Conservation (phyloP, 37 sponge, comb jelly and placozoan species). For the Spongilla lacustris region DNA sequence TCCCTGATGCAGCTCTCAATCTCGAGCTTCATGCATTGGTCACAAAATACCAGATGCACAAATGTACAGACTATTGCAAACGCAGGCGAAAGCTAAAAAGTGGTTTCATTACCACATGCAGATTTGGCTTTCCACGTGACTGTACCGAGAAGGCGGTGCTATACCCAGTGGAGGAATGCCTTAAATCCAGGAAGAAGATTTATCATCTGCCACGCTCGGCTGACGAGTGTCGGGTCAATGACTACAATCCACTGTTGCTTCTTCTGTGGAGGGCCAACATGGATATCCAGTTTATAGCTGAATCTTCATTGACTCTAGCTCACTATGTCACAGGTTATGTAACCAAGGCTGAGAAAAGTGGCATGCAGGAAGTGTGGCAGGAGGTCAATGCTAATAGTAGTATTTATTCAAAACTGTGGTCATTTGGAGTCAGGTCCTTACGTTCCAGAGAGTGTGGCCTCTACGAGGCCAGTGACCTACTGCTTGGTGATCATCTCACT, state of each 20-base stretch:
- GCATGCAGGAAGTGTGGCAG: slow-evolving; percentile 58
- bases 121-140: slow-evolving; percentile 56
- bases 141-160: slow-evolving; percentile 5
- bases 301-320: slow-evolving; percentile 47
- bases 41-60: slow-evolving; percentile 35
- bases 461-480: slow-evolving; percentile 54
- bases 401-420: slow-evolving; percentile 37
- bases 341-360: slow-evolving; percentile 66
- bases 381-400: slow-evolving; percentile 26
- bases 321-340: slow-evolving; percentile 63
- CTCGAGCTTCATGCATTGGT: slow-evolving; percentile 61
- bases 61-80: slow-evolving; percentile 42
- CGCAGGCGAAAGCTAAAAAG: slow-evolving; percentile 11
- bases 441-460: slow-evolving; percentile 47
- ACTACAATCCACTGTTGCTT: slow-evolving; percentile 63
- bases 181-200: slow-evolving; percentile 27
- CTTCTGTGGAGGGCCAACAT: slow-evolving; percentile 65
- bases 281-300: slow-evolving; percentile 54
- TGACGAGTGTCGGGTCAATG: slow-evolving; percentile 47
- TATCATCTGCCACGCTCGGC: slow-evolving; percentile 26
- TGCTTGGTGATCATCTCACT: slow-evolving; percentile 50
- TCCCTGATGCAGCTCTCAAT: slow-evolving; percentile 41
- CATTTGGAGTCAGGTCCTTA: slow-evolving; percentile 30
- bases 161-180: slow-evolving; percentile 18
- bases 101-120: slow-evolving; percentile 32